phyloP scores from a whole-genome alignment of 2,888 invertebrate genomes.

The Achlya flavicornis region DNA sequence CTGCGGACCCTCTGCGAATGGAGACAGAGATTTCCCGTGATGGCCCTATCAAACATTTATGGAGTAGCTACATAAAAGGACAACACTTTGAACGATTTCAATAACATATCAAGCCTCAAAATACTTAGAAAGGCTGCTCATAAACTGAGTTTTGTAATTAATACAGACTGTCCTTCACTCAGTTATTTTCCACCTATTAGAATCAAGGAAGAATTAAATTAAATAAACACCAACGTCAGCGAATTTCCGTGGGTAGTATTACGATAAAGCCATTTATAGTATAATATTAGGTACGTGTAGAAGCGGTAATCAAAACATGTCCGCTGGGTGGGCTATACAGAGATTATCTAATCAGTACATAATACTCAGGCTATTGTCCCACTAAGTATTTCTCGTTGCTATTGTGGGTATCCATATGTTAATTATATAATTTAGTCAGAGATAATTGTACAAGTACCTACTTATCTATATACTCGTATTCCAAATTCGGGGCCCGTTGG shows the following conservation, averaged over 20 bases:
- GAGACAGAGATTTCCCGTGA: constrained; percentile 83
- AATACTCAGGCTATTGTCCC: constrained; percentile 22
- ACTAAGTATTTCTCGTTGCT: constrained; percentile 16
- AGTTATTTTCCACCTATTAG: no score
- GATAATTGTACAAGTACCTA: neutral
- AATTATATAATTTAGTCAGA: constrained; percentile 24
- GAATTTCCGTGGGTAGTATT: neutral
- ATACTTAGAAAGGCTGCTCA: no score
- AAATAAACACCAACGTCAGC: no score
- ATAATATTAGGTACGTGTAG: constrained; percentile 2
- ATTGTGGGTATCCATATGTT: constrained; percentile 24
- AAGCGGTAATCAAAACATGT: constrained; percentile 40
- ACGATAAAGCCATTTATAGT: neutral
- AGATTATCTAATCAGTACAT: constrained; percentile 44
- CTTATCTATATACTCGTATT: neutral
- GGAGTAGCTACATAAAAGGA: constrained; percentile 83
- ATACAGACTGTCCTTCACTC: no score
- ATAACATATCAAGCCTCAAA: constrained; percentile 48
- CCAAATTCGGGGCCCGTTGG: no score
- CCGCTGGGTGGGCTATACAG: constrained; percentile 40
- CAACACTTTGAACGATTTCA: constrained; percentile 82
- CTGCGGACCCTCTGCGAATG: constrained; percentile 81
- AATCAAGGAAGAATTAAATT: no score
- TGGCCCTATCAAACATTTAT: constrained; percentile 84
- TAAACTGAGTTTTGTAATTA: neutral